Evolutionary conservation across 2,797 vertebrate species (phyloP).

Genomic region (Hephaestus fuliginosus): DNA sequence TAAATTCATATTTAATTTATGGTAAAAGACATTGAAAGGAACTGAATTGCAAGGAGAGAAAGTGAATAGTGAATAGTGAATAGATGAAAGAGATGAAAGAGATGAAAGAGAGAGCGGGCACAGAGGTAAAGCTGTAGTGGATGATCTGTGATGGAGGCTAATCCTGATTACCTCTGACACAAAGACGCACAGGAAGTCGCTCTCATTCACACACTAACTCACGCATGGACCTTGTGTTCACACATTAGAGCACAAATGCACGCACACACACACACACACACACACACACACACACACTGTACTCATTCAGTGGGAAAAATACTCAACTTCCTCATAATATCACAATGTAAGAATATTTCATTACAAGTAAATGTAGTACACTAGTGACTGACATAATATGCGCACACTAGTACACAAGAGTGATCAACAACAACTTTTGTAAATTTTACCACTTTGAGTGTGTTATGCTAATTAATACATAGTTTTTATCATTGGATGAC

Average conservation of each 20-base stretch:
- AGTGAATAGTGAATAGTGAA: not conserved
- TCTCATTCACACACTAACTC: slow-evolving; percentile 10
- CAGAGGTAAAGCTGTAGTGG: slow-evolving; percentile 47
- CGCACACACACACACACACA: too few species aligned
- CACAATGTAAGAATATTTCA: not conserved
- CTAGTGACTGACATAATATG: too few species aligned
- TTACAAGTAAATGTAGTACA: not conserved
- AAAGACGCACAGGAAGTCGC: slow-evolving; percentile 46
- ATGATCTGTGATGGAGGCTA: slow-evolving; percentile 75
- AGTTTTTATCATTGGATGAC: not conserved
- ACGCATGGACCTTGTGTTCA: not conserved
- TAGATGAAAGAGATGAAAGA: not conserved
- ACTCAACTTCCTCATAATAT: not conserved
- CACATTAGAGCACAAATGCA: not conserved
- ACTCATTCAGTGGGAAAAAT: not conserved
- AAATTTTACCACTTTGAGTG: not conserved
- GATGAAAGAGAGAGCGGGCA: slow-evolving; percentile 39
- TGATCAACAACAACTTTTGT: not conserved
- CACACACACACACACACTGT: not conserved
- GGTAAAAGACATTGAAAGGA: not conserved
- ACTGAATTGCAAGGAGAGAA: not conserved
- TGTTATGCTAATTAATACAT: not conserved
- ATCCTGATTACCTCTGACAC: slow-evolving; percentile 77
- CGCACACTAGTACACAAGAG: not conserved
- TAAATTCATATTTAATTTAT: not conserved